These are phyloP conservation scores for Apis mellifera DNA, from an alignment of 1,140 invertebrate genomes.

Conservation along the genomic window DNA sequence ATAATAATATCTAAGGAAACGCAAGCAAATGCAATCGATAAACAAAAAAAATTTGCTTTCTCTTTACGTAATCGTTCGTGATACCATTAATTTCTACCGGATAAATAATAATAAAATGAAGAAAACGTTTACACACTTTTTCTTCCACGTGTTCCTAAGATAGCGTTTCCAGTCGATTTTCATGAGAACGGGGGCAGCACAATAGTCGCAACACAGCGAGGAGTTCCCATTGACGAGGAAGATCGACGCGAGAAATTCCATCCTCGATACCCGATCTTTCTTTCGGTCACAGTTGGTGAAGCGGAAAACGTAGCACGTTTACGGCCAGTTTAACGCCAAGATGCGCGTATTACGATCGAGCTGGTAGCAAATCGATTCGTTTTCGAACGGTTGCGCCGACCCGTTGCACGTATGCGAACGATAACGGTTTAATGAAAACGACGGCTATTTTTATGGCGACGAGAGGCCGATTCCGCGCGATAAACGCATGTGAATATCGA, in stretches of 20 bases:
- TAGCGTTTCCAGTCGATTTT: neutral
- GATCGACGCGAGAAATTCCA: neutral
- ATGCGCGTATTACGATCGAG: neutral
- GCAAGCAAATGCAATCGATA: no score
- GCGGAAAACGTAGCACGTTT: neutral
- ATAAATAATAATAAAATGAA: no score
- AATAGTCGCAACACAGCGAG: neutral
- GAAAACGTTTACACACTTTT: neutral
- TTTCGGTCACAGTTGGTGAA: neutral
- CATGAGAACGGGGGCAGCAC: no score
- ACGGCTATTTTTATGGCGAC: conserved; percentile 39
- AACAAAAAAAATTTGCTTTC: no score
- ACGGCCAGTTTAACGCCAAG: neutral
- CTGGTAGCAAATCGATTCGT: conserved; percentile 9
- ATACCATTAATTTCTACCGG: no score
- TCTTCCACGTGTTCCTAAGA: neutral
- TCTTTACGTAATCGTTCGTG: no score
- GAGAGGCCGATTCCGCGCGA: conserved; percentile 14
- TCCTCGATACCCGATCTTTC: no score
- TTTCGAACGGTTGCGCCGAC: neutral
- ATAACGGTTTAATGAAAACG: conserved; percentile 41
- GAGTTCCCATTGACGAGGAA: neutral
- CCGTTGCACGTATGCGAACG: neutral
- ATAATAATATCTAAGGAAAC: no score
- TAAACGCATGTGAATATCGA: conserved; percentile 34